Conservation (phyloP, 2,888 invertebrate species). For the Homarus gammarus region DNA sequence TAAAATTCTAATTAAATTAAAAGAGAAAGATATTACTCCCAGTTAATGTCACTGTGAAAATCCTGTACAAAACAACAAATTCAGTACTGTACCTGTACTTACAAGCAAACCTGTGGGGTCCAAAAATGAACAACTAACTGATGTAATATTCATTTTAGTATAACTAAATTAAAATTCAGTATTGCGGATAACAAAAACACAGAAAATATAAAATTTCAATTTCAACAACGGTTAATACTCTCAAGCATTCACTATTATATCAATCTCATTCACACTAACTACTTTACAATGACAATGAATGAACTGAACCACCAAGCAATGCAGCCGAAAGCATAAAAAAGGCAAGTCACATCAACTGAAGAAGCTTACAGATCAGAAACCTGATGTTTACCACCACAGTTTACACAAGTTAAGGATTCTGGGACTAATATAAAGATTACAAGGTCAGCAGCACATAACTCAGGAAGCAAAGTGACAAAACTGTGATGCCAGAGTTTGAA, state of each 20-base stretch:
- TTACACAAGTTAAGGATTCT: background rate
- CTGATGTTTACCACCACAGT: background rate
- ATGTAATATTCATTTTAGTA: background rate
- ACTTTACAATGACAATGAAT: background rate
- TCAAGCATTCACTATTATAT: background rate
- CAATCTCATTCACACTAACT: background rate
- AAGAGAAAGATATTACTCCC: too few species aligned
- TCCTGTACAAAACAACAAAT: too few species aligned
- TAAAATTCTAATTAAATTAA: too few species aligned
- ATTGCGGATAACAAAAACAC: background rate
- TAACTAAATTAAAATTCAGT: background rate
- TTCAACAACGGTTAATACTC: background rate
- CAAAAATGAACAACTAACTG: background rate
- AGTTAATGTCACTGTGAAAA: too few species aligned
- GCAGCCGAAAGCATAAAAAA: slow-evolving; percentile 3
- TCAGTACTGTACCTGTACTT: too few species aligned
- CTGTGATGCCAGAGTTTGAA: background rate
- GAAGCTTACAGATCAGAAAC: background rate
- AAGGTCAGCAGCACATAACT: background rate
- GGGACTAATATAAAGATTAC: background rate
- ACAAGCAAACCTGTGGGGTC: background rate
- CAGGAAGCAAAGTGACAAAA: background rate
- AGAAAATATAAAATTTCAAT: background rate
- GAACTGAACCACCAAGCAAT: background rate
- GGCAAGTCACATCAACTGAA: background rate